Conservation (phyloP, 2,113 vertebrate genomes). For the Hyaena hyaena region DNA sequence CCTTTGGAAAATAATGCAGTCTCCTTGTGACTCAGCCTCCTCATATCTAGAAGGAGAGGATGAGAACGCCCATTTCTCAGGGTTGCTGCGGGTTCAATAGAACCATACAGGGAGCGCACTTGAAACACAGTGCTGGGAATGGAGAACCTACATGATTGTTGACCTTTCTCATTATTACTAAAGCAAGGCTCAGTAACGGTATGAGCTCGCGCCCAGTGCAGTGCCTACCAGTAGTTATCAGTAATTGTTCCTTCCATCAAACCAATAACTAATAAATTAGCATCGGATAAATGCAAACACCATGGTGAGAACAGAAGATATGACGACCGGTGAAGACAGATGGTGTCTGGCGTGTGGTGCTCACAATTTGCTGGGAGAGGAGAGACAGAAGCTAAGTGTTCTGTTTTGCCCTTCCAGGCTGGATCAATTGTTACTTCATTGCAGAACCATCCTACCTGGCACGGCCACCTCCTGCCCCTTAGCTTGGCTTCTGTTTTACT, state of each 20-base stretch:
- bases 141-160: rapidly evolving
- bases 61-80: rapidly evolving
- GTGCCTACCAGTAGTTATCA: rapidly evolving
- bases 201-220: too few relatives aligned
- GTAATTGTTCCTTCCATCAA: background rate
- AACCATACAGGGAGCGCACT: rapidly evolving
- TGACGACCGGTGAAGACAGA: rapidly evolving
- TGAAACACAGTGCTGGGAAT: too few relatives aligned
- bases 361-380: background rate
- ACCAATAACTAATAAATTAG: rapidly evolving
- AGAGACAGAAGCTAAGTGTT: background rate
- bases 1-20: background rate
- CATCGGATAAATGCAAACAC: background rate
- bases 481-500: rapidly evolving
- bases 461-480: rapidly evolving
- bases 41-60: rapidly evolving
- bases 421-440: background rate
- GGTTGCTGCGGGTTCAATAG: rapidly evolving
- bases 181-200: background rate
- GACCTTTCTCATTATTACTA: rapidly evolving
- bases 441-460: background rate
- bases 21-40: background rate
- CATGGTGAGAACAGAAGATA: background rate
- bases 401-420: background rate
- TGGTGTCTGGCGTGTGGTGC: background rate